Percentiles rank a stretch among this genome's conserved stretches.
Conservation (phyloP, 2,113 vertebrate species). For the Raja brachyura region DNA sequence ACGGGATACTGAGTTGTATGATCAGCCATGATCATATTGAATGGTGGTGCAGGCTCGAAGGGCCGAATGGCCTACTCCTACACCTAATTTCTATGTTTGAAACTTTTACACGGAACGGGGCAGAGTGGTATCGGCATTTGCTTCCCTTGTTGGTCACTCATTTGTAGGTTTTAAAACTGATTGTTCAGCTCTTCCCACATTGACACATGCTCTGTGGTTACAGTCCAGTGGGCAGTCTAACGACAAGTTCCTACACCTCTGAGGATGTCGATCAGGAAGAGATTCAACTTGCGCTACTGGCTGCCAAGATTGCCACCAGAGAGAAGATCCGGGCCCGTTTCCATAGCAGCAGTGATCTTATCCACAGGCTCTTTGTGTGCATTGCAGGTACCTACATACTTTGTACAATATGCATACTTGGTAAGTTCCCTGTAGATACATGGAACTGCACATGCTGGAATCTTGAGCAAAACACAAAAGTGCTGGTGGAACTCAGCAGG, state of each 20-base stretch:
- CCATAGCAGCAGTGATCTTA: constrained; percentile 89
- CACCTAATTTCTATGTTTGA: too few species aligned
- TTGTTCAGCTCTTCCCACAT: not conserved
- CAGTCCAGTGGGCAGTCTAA: constrained; percentile 56
- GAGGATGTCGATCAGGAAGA: constrained; percentile 68
- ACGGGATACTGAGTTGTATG: too few species aligned
- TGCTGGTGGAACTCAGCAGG: too few species aligned
- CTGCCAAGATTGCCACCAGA: constrained; percentile 67
- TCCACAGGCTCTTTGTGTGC: constrained; percentile 95
- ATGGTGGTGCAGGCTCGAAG: too few species aligned
- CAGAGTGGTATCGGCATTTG: not conserved
- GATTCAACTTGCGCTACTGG: constrained; percentile 64
- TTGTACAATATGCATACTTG: not conserved
- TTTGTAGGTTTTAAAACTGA: not conserved
- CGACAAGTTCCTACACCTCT: constrained; percentile 64
- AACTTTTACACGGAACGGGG: not conserved
- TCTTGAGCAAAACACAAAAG: too few species aligned
- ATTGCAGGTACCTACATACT: constrained; percentile 74
- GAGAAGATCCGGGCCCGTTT: constrained; percentile 91
- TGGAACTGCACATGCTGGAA: too few species aligned
- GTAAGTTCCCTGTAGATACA: not conserved
- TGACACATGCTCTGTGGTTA: constrained; percentile 32
- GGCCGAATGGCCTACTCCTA: too few species aligned
- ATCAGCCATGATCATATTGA: too few species aligned
- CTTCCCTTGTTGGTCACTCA: not conserved